These are phyloP conservation scores for Torymus tubicola DNA, from an alignment of 2,888 invertebrate species.

Conservation along the genomic window DNA sequence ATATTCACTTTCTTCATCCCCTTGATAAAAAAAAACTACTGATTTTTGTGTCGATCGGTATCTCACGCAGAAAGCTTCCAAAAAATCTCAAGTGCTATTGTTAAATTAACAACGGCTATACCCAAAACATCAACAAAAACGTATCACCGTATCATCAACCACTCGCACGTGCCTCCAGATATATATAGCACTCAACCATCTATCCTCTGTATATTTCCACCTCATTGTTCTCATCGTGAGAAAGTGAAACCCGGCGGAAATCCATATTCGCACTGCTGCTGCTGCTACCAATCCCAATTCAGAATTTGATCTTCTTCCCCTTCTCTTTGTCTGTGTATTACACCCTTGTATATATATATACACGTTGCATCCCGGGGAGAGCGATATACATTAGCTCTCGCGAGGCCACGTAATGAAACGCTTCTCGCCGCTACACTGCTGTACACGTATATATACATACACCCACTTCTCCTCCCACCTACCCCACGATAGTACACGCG, in stretches of 20 bases:
- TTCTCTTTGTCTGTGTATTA: neutral
- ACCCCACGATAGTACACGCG: neutral
- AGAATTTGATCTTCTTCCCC: slow-evolving; percentile 2
- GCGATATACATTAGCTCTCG: slow-evolving; percentile 69
- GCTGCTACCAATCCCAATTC: neutral
- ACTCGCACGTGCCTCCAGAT: too few species aligned
- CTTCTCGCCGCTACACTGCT: slow-evolving; percentile 71
- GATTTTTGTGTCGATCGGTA: too few species aligned
- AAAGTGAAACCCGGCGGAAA: neutral
- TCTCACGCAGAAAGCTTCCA: too few species aligned
- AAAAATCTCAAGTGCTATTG: too few species aligned
- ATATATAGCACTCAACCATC: too few species aligned
- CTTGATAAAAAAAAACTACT: too few species aligned
- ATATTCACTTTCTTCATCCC: too few species aligned
- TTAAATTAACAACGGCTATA: too few species aligned
- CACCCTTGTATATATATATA: neutral
- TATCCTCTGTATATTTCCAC: too few species aligned
- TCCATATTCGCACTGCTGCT: slow-evolving; percentile 63
- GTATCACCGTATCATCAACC: too few species aligned
- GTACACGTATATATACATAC: slow-evolving; percentile 30
- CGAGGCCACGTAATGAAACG: slow-evolving; percentile 75
- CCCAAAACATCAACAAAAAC: too few species aligned
- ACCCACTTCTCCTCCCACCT: neutral
- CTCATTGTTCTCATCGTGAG: neutral
- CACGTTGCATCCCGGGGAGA: slow-evolving; percentile 50